Conservation (phyloP, 2,797 vertebrate genomes). For the Acanthiza pusilla region DNA sequence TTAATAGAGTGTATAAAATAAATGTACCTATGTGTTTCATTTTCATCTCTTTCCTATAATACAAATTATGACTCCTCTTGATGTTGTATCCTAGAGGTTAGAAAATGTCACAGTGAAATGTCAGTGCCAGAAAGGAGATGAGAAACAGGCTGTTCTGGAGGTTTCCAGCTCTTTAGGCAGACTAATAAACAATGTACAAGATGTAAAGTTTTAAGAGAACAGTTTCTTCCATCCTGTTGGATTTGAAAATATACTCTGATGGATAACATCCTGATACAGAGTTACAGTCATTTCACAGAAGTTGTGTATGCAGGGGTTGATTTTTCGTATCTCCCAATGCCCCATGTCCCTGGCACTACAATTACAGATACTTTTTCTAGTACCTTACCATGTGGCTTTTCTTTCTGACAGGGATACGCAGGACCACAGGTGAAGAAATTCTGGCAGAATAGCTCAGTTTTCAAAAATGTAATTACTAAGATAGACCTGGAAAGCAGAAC, state of each 20-base stretch:
- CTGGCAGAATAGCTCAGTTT: neutral
- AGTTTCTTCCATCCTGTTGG: neutral
- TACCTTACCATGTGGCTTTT: accelerated
- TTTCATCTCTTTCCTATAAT: neutral
- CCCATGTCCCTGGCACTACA: accelerated
- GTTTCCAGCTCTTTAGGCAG: neutral
- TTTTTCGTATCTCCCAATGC: neutral
- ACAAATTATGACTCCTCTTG: neutral
- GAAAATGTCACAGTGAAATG: slow-evolving; percentile 10
- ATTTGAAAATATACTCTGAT: neutral
- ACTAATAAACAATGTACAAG: neutral
- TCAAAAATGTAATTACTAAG: neutral
- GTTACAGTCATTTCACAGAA: neutral
- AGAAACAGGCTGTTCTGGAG: neutral
- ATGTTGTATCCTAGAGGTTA: neutral
- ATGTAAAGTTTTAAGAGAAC: neutral
- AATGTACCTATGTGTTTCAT: neutral
- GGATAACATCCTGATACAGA: neutral
- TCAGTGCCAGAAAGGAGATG: neutral
- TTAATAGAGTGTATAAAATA: neutral
- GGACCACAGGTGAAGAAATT: neutral
- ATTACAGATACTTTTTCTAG: neutral
- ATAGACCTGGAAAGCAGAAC: neutral
- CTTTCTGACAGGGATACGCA: neutral
- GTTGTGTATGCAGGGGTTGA: too few relatives aligned